These are phyloP conservation scores for Xiphorhynchus erythropygius DNA, from an alignment of 2,797 vertebrate species.

Conservation along the genomic window DNA sequence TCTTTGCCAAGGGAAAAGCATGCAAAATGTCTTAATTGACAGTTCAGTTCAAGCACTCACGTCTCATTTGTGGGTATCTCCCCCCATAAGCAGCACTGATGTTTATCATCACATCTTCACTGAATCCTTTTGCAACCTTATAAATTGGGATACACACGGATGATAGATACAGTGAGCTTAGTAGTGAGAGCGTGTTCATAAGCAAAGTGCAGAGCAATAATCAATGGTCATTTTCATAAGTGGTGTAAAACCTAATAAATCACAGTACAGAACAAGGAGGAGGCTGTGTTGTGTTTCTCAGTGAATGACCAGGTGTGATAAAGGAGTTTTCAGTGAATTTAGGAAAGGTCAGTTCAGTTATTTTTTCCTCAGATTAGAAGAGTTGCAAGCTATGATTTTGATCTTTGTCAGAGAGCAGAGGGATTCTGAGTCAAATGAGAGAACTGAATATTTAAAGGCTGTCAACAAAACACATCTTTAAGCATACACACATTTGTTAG, in stretches of 20 bases:
- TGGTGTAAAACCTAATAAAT: background rate
- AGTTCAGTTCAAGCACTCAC: background rate
- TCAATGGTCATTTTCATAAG: background rate
- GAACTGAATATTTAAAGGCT: background rate
- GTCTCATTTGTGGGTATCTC: background rate
- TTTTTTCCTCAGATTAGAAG: background rate
- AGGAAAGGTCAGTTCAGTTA: background rate
- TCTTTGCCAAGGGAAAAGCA: conserved; percentile 43
- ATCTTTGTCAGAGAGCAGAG: background rate
- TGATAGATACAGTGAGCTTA: background rate
- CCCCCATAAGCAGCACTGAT: background rate
- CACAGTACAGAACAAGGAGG: background rate
- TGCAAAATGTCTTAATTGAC: conserved; percentile 15
- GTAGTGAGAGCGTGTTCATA: background rate
- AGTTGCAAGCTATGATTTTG: background rate
- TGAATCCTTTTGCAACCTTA: background rate
- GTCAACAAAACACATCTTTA: background rate
- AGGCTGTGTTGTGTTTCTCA: background rate
- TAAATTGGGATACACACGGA: rapidly evolving
- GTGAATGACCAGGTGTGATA: background rate
- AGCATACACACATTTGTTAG: background rate
- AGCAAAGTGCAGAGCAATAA: background rate
- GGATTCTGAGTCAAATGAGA: background rate
- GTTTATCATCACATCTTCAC: background rate
- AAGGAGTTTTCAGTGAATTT: background rate